Evolutionary conservation across 2,113 vertebrate species (phyloP).

Genomic region (Epinephelus moara): DNA sequence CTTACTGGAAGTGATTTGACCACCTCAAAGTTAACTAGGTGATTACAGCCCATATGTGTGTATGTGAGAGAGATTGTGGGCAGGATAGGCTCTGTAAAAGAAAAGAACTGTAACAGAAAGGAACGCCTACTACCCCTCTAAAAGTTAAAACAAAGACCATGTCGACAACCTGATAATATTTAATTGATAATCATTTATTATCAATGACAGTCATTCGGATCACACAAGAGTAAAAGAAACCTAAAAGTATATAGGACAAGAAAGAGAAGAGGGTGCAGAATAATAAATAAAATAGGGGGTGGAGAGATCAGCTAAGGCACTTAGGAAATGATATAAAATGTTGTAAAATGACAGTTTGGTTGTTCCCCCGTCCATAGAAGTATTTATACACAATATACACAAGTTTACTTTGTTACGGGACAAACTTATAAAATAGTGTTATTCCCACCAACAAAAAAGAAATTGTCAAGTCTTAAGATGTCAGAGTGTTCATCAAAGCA

Average conservation of each 20-base stretch:
- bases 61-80: no score
- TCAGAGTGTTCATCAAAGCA: conserved; percentile 4
- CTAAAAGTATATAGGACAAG: conserved; percentile 58
- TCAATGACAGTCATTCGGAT: conserved; percentile 53
- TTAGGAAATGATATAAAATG: conserved; percentile 43
- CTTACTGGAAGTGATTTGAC: no score
- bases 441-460: conserved; percentile 30
- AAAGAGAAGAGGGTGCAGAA: conserved; percentile 24
- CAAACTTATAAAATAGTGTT: conserved; percentile 28
- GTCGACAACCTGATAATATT: conserved; percentile 27
- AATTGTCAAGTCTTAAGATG: conserved; percentile 21
- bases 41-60: no score
- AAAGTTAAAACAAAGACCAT: neutral
- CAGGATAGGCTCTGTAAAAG: no score
- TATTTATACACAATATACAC: conserved; percentile 56
- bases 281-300: conserved; percentile 67
- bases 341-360: conserved; percentile 50
- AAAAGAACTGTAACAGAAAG: no score
- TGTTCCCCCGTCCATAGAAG: neutral
- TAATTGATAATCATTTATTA: conserved; percentile 73
- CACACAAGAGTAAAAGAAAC: conserved; percentile 63
- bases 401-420: conserved; percentile 27
- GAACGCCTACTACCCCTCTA: no score
- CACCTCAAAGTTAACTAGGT: no score
- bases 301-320: conserved; percentile 22